Base-by-base conservation (phyloP, 2,888 invertebrate genomes). In the Dasypolia templi region DNA sequence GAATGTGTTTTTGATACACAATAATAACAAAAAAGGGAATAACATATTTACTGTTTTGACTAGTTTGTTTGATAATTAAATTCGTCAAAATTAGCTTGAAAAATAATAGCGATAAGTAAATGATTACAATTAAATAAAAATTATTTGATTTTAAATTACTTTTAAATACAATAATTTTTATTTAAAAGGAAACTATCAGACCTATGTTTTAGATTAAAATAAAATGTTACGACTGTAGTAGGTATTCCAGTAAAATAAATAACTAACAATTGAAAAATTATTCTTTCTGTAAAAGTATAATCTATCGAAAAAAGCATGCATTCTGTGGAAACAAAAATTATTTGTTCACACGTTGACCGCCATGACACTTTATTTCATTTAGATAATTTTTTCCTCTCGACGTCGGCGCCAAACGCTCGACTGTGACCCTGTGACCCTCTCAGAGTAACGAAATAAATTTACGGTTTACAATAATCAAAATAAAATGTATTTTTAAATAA, bases 1-100 rank as follows among this genome's bases (percentile, higher is more conserved):
- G 82, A 82, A 82, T 82, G 81, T 72, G 44, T 26, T 74, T 74
- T 77, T 61, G 70, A 76, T 53, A 71, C 26, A 62, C 44, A 22
- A 58, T 53, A 39, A 5, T 64, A 44, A 17, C 46, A 44, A 14
- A 26, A 9, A 59, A 39, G 35, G 11, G 7, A 46, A 66, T 66
- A 67, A 19, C 12, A 58, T 67, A 65, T 68, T 42, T 44, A 64
- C 5, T 56, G 17, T 65, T 68, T 75, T 67, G 82, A 81, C 77
- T 82, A 79, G 79, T 67, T 58, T 63, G 14, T 58, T 70, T 71
- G n/a, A 71, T 69, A 64, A 58, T 65, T 59, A 76, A 55, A 69
- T 67, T 67, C 58, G 14, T 77, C 53, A 69, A 73, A 69, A 55
- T 32, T 32, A 64, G 39, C 4, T 9, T 51, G 22, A 51, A 67